Percentiles rank a stretch among this genome's conserved stretches.
Evolutionary conservation across 2,797 vertebrate genomes (phyloP).

Genomic region (Lepus oiostolus): DNA sequence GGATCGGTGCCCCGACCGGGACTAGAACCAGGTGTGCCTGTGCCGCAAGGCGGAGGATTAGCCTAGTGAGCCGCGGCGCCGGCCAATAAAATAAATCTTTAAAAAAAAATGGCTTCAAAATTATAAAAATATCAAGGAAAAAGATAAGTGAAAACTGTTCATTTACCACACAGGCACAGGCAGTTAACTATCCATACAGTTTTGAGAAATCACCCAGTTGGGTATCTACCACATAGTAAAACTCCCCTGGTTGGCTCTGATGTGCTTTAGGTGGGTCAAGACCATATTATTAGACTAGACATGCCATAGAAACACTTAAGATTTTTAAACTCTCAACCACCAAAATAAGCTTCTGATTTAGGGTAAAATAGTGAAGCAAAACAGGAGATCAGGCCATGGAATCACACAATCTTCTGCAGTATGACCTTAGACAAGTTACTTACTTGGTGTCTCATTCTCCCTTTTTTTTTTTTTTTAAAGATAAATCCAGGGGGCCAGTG

Average conservation of each 20-base stretch:
- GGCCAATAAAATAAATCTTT: too few relatives aligned
- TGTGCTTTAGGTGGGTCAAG: neutral
- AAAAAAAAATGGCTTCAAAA: neutral
- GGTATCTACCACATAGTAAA: conserved; percentile 13
- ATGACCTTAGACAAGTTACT: neutral
- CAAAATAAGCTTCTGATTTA: conserved; percentile 58
- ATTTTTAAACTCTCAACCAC: neutral
- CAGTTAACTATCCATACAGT: conserved; percentile 19
- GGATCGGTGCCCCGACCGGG: too few relatives aligned
- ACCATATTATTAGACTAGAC: neutral
- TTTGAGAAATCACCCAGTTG: neutral
- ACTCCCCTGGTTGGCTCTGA: neutral
- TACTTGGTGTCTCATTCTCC: neutral
- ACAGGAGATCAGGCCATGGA: neutral
- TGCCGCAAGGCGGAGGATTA: too few relatives aligned
- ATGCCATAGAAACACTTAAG: neutral
- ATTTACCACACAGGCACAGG: neutral
- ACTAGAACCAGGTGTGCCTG: too few relatives aligned
- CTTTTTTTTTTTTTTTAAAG: neutral
- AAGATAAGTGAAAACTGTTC: neutral
- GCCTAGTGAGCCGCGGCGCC: too few relatives aligned
- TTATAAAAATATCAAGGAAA: conserved; percentile 41
- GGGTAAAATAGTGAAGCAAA: conserved; percentile 44
- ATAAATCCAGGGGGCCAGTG: too few relatives aligned
- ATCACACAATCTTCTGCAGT: neutral